Percentiles rank a stretch among this genome's conserved stretches.
Conservation (phyloP, 1,140 invertebrate genomes). For the Drosophila lowei region DNA sequence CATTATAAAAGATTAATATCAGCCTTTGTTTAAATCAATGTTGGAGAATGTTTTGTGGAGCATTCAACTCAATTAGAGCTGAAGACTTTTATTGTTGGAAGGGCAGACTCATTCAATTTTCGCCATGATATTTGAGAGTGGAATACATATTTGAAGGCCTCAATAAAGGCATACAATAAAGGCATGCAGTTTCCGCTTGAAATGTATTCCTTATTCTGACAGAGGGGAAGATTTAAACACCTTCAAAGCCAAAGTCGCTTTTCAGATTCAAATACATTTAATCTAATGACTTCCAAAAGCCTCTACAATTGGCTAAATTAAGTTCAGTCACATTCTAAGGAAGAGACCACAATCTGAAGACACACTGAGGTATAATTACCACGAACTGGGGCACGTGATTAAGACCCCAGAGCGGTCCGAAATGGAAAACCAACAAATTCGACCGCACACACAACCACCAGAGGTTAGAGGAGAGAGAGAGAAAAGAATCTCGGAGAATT, state of each 20-base stretch:
- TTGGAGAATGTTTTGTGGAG: constrained; percentile 11
- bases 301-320: constrained; percentile 48
- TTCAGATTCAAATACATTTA: too few species aligned
- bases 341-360: constrained; percentile 63
- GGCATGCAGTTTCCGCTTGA: too few species aligned
- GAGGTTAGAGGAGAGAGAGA: not conserved
- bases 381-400: constrained; percentile 71
- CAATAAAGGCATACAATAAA: too few species aligned
- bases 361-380: constrained; percentile 72
- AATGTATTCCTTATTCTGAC: too few species aligned
- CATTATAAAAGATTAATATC: not conserved
- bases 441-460: constrained; percentile 54
- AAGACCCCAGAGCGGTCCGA: constrained; percentile 49
- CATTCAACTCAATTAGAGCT: not conserved
- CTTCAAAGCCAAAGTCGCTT: too few species aligned
- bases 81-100: not conserved
- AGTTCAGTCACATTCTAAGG: constrained; percentile 74
- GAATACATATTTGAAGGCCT: too few species aligned
- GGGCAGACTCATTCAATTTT: too few species aligned
- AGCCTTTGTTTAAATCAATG: constrained; percentile 1
- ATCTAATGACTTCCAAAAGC: constrained; percentile 12
- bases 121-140: too few species aligned
- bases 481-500: constrained; percentile 73
- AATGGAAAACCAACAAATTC: constrained; percentile 16
- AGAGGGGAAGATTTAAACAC: too few species aligned